These are phyloP conservation scores for Orthonyx spaldingii DNA, from an alignment of 2,113 vertebrate species.

Conservation along the genomic window DNA sequence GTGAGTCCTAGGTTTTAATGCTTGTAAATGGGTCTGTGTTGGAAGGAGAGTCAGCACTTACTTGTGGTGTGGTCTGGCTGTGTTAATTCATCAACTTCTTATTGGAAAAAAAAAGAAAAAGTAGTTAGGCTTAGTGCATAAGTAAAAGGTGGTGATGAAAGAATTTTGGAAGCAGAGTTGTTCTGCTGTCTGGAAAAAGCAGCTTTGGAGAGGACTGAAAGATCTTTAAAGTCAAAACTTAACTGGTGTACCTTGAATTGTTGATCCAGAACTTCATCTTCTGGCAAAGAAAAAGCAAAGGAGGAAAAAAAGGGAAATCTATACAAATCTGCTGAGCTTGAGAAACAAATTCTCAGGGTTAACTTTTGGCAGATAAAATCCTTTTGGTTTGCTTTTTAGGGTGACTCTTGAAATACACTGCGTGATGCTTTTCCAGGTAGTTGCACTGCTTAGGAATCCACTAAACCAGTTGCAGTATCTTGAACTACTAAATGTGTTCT, in stretches of 20 bases:
- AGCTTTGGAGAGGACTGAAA: neutral
- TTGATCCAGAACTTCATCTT: slow-evolving; percentile 4
- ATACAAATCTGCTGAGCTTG: neutral
- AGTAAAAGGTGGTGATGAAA: slow-evolving; percentile 18
- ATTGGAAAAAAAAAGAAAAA: neutral
- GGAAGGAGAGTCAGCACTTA: slow-evolving; percentile 28
- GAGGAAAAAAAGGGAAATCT: neutral
- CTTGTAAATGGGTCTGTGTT: slow-evolving; percentile 37
- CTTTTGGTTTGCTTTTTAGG: neutral
- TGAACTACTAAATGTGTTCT: slow-evolving; percentile 46
- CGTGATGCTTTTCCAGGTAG: slow-evolving; percentile 32
- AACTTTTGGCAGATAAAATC: neutral
- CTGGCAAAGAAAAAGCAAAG: neutral
- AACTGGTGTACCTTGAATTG: slow-evolving; percentile 11
- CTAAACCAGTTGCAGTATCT: slow-evolving; percentile 45
- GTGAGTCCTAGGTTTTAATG: slow-evolving; percentile 58
- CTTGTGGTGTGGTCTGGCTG: slow-evolving; percentile 22
- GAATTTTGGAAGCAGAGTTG: slow-evolving; percentile 23
- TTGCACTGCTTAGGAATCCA: slow-evolving; percentile 1
- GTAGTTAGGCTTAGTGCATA: neutral
- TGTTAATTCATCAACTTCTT: slow-evolving; percentile 36
- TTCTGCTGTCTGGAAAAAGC: slow-evolving; percentile 6
- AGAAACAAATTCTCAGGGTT: neutral
- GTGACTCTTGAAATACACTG: neutral
- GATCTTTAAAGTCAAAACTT: neutral